These are phyloP conservation scores for Chaetoderma sp. DNA, from an alignment of 2,888 invertebrate species.

Conservation along the genomic window DNA sequence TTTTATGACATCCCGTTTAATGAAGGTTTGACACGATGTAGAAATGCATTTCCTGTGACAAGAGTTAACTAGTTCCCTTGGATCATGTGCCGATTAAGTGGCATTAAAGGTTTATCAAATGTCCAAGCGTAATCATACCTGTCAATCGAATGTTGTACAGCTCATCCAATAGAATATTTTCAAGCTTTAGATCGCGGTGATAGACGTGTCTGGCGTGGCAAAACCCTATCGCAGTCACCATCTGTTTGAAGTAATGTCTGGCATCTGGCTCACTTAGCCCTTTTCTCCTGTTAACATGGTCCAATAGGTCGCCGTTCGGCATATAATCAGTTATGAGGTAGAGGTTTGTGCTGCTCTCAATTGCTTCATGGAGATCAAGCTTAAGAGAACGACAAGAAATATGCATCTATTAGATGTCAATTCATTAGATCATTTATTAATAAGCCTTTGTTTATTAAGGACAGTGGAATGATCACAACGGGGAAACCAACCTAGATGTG, in stretches of 20 bases:
- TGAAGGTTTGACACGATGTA: too few species aligned
- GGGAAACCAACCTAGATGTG: too few species aligned
- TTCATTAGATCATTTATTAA: too few species aligned
- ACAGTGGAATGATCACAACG: too few species aligned
- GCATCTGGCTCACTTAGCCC: constrained; percentile 32
- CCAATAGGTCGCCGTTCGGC: constrained; percentile 33
- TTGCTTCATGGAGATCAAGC: constrained; percentile 29
- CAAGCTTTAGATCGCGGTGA: constrained; percentile 38
- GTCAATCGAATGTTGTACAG: constrained; percentile 33
- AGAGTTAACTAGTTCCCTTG: too few species aligned
- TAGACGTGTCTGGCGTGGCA: constrained; percentile 29
- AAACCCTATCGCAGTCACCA: constrained; percentile 30
- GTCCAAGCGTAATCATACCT: too few species aligned
- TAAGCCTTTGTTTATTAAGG: too few species aligned
- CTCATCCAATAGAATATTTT: constrained; percentile 36
- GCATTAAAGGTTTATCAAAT: too few species aligned
- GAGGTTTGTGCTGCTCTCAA: constrained; percentile 19
- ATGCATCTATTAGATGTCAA: background rate
- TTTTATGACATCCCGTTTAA: too few species aligned
- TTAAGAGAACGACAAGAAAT: constrained; percentile 17
- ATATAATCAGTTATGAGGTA: constrained; percentile 35
- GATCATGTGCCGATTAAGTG: too few species aligned
- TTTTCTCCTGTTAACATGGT: constrained; percentile 32
- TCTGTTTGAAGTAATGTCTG: constrained; percentile 35
- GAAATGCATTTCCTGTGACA: too few species aligned